Conservation (phyloP, 2,113 vertebrate species). For the Gorilla gorilla region DNA sequence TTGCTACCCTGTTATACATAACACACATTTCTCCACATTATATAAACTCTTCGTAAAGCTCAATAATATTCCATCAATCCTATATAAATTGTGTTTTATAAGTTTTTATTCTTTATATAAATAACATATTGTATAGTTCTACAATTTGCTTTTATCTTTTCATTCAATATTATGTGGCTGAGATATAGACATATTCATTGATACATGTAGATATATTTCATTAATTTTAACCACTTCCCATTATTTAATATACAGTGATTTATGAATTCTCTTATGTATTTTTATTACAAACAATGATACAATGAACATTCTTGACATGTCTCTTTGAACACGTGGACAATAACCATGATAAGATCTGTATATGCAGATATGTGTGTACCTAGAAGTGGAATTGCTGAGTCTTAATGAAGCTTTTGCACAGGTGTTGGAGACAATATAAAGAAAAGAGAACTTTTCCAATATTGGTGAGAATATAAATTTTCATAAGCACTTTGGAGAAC, state of each 20-base stretch:
- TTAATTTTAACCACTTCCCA: conserved; percentile 2
- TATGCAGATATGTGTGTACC: background rate
- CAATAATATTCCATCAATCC: background rate
- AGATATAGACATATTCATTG: background rate
- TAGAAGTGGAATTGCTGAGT: background rate
- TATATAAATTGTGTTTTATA: background rate
- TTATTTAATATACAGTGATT: background rate
- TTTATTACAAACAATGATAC: background rate
- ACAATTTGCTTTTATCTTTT: conserved; percentile 24
- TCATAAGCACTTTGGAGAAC: background rate
- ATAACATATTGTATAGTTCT: background rate
- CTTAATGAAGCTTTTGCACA: background rate
- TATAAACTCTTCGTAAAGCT: background rate
- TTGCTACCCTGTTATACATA: background rate
- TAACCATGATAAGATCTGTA: background rate
- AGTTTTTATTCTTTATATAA: background rate
- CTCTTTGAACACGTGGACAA: background rate
- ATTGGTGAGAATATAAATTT: background rate
- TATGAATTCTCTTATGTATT: background rate
- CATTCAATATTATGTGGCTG: background rate
- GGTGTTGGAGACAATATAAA: background rate
- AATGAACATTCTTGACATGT: background rate
- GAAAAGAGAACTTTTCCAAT: background rate
- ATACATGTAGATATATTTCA: background rate
- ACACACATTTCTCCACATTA: background rate